Base-by-base conservation (phyloP, 2,888 invertebrate genomes). In the Acrobasis suavella region DNA sequence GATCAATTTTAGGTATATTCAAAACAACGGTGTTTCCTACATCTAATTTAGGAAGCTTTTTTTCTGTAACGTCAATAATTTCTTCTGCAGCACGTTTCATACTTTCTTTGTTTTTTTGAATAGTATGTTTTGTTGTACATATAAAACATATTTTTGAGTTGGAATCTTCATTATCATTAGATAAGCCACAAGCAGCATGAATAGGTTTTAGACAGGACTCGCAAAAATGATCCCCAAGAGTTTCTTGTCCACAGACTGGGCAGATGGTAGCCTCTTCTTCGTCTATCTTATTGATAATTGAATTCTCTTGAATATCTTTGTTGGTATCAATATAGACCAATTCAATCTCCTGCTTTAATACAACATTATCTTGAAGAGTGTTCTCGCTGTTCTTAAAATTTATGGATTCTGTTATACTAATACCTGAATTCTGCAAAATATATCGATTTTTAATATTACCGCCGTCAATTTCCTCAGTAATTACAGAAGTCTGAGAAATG, bases 41-140 rank as follows among this genome's bases (percentile, higher is more conserved):
- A 42, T 42, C 42, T 42, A 42, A 42, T 8, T 12, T 10, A 12
- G 42, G 42, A 12, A 10, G 10, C 42, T 42, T 42, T 42, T 42
- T 8, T 14, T 3, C 42, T 12, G 10, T 42, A 7, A 12, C 42
- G 12, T 12, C 10, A 42, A 42, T 42, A 10, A 50, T n/a, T 50
- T 46, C 49, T 58, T 49, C 39, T 59, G 16, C 32, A 42, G 14
- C 42, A 42, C 42, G 42, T 42, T 42, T 42, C 46, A 42, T 58
- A 46, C 22, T 58, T 42, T 58, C 42, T 46, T 17, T 16, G 38
- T 15, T 42, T 42, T 58, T 58, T 58, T 58, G 7, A 42, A 58
- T 46, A 58, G 39, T 17, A 42, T 46, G 58, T 46, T 58, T 42
- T 15, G 12, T 17, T 17, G 39, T 58, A 42, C 58, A 58, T 58